Conservation (phyloP, 2,888 invertebrate species). For the Tachina fera region DNA sequence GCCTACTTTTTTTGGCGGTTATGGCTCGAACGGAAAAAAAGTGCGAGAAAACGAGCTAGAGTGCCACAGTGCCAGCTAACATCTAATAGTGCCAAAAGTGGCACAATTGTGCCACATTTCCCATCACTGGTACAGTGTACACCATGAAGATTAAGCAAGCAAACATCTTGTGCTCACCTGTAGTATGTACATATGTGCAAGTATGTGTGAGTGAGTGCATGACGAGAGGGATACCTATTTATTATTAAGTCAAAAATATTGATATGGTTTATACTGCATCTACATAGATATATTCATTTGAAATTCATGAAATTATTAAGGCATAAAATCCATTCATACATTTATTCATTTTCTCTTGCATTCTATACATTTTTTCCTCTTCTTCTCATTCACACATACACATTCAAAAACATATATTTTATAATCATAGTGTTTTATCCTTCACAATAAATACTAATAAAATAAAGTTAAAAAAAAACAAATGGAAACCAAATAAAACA, state of each 20-base stretch:
- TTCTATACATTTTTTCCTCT: constrained; percentile 16
- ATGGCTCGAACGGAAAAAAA: too few species aligned
- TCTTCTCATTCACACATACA: not conserved
- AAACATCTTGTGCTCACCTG: too few species aligned
- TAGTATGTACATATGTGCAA: not conserved
- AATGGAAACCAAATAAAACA: constrained; percentile 18
- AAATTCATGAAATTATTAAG: constrained; percentile 62
- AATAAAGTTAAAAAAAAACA: constrained; percentile 3
- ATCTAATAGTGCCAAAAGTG: too few species aligned
- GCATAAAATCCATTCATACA: constrained; percentile 52
- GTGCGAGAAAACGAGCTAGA: too few species aligned
- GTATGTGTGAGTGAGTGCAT: not conserved
- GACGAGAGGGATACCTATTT: constrained; percentile 30
- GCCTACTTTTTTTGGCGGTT: too few species aligned
- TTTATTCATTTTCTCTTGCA: constrained; percentile 37
- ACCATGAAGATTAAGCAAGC: too few species aligned
- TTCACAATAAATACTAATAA: constrained; percentile 59
- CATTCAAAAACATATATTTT: constrained; percentile 37
- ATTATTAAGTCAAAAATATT: constrained; percentile 58
- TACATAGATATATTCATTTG: constrained; percentile 43
- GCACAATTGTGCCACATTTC: too few species aligned
- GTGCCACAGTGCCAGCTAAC: too few species aligned
- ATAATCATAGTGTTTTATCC: constrained; percentile 55
- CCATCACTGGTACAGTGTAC: too few species aligned
- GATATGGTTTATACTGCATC: constrained; percentile 30